phyloP scores from a whole-genome alignment of 1,140 invertebrate species.

The Ostrea denselamellosa region DNA sequence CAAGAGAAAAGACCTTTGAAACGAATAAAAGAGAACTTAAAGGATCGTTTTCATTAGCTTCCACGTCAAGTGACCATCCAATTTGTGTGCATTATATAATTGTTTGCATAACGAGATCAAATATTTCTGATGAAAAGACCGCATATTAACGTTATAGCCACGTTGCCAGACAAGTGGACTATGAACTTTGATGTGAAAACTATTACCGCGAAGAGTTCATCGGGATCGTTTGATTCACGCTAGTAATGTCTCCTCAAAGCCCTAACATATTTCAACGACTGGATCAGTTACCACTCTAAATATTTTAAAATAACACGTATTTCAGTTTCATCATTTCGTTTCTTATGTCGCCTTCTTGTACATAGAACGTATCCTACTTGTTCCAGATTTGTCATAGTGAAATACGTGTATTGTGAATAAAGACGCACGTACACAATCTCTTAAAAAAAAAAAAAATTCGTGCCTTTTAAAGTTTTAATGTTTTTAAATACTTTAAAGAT shows the following conservation, averaged over 20 bases:
- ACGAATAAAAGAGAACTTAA: not conserved
- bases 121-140: not conserved
- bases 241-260: not conserved
- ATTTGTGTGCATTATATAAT: not conserved
- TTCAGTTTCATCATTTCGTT: too few species aligned
- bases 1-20: not conserved
- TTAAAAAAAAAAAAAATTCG: too few species aligned
- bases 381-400: too few species aligned
- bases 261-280: not conserved
- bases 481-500: too few species aligned
- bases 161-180: not conserved
- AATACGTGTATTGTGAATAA: too few species aligned
- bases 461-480: too few species aligned
- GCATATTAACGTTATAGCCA: not conserved
- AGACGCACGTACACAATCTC: too few species aligned
- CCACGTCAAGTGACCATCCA: constrained; percentile 27
- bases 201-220: not conserved
- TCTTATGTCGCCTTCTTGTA: too few species aligned
- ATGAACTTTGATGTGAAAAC: not conserved
- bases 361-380: too few species aligned
- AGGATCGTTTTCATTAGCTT: not conserved
- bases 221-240: not conserved
- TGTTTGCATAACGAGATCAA: constrained; percentile 4
- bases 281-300: not conserved
- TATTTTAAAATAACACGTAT: not conserved